A percentile compares a stretch with the other conserved stretches of the same genome.
Conservation (phyloP, 2,888 invertebrate species). For the Xestobium rufovillosum region DNA sequence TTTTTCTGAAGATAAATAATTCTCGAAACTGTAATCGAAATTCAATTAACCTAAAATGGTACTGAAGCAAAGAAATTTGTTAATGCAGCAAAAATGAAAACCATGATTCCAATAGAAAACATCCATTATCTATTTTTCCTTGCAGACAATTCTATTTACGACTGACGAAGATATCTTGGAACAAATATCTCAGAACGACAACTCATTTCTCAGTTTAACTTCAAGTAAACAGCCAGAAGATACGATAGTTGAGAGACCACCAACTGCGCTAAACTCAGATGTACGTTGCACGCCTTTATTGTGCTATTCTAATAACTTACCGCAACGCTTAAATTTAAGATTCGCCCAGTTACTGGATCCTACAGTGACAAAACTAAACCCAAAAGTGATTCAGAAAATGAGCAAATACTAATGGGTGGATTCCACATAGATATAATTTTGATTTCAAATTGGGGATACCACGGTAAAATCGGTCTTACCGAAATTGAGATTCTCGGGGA, state of each 20-base stretch:
- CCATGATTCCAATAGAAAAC: no score
- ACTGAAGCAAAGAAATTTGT: no score
- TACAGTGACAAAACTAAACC: conserved; percentile 12
- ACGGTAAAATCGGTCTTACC: conserved; percentile 52
- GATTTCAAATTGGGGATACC: conserved; percentile 59
- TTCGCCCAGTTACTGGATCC: conserved; percentile 26
- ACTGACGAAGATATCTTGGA: conserved; percentile 67
- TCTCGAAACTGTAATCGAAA: no score
- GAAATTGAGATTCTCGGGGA: conserved; percentile 50
- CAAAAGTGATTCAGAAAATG: conserved; percentile 13
- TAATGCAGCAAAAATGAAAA: no score
- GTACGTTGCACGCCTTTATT: conserved; percentile 34
- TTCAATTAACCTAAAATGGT: no score
- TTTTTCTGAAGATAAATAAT: no score
- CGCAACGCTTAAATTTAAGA: no score
- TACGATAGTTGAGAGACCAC: conserved; percentile 47
- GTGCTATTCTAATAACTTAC: no score
- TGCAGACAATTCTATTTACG: conserved; percentile 78
- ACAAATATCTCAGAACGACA: conserved; percentile 47
- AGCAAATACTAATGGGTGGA: conserved; percentile 35
- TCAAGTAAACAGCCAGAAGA: conserved; percentile 30
- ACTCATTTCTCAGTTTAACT: conserved; percentile 41
- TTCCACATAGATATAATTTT: conserved; percentile 48
- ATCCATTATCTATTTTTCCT: no score
- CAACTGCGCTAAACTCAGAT: conserved; percentile 47